Percentiles rank a stretch among this genome's conserved stretches.
Conservation (phyloP, 2,888 invertebrate genomes). For the Imbricaverruca yamaguchii region DNA sequence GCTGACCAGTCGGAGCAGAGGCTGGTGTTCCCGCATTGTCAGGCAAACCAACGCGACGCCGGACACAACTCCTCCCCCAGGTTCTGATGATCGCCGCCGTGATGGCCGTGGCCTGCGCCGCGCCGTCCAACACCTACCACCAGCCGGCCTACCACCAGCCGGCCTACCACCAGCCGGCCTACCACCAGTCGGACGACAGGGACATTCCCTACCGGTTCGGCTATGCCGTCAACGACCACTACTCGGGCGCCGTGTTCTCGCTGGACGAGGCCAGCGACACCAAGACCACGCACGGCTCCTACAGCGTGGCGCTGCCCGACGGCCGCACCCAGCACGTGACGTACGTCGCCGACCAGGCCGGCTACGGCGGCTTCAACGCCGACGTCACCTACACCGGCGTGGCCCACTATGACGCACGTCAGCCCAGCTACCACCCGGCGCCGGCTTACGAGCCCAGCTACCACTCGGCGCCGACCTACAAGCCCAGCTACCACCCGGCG, state of each 20-base stretch:
- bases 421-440: slow-evolving; percentile 2
- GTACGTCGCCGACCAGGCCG: slow-evolving; percentile 71
- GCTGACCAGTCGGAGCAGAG: too few species aligned
- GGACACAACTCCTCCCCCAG: background rate
- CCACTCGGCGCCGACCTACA: background rate
- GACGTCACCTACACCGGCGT: slow-evolving; percentile 70
- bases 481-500: background rate
- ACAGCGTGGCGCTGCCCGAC: slow-evolving; percentile 59
- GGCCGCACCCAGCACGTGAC: slow-evolving; percentile 76
- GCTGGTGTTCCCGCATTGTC: too few species aligned
- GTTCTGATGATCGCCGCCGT: background rate
- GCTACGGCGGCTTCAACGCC: slow-evolving; percentile 76
- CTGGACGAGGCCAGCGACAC: slow-evolving; percentile 58
- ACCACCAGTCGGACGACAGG: background rate
- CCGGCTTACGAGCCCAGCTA: background rate
- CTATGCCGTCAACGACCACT: slow-evolving; percentile 55
- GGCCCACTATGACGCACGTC: slow-evolving; percentile 48
- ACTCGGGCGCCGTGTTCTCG: slow-evolving; percentile 53
- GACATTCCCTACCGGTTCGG: slow-evolving; percentile 53
- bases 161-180: background rate
- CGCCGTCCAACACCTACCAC: background rate
- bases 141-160: background rate
- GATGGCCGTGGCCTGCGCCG: background rate
- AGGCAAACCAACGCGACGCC: background rate
- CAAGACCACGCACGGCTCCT: slow-evolving; percentile 55